Conservation (phyloP, 2,797 vertebrate species). For the Sebastes reedi region DNA sequence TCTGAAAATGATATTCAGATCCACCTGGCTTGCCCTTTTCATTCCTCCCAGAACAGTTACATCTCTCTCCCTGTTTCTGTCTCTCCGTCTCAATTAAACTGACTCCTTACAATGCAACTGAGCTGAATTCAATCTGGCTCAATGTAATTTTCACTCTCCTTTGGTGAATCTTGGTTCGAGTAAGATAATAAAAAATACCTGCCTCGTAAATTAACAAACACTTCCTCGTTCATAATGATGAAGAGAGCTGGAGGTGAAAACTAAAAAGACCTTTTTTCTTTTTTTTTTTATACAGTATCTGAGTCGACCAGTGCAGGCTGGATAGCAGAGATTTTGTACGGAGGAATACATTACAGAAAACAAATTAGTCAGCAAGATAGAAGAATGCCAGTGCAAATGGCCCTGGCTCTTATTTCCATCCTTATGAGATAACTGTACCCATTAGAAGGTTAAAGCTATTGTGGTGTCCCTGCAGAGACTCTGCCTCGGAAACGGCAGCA, state of each 20-base stretch:
- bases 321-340: conserved; percentile 39
- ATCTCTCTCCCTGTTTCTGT: conserved; percentile 23
- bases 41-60: conserved; percentile 28
- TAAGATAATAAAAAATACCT: conserved; percentile 4
- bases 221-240: conserved; percentile 9
- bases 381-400: conserved; percentile 66
- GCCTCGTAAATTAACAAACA: conserved; percentile 28
- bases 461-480: conserved; percentile 65
- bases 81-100: conserved; percentile 29
- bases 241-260: conserved; percentile 20
- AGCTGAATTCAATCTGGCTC: conserved; percentile 9
- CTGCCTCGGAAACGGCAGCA: conserved; percentile 58
- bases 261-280: conserved; percentile 12
- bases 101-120: conserved; percentile 3
- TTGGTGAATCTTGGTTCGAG: background rate
- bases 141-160: conserved; percentile 13
- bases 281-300: conserved; percentile 34
- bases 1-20: conserved; percentile 46
- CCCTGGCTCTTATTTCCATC: conserved; percentile 62
- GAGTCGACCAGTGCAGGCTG: conserved; percentile 18
- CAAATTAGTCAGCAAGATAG: conserved; percentile 71
- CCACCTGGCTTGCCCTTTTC: conserved; percentile 51
- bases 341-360: conserved; percentile 70
- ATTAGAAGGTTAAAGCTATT: conserved; percentile 76
- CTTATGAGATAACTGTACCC: conserved; percentile 68